A percentile compares a stretch with the other conserved stretches of the same genome.
Conservation (phyloP, 2,888 invertebrate genomes). For the Epistrophella euchroma region DNA sequence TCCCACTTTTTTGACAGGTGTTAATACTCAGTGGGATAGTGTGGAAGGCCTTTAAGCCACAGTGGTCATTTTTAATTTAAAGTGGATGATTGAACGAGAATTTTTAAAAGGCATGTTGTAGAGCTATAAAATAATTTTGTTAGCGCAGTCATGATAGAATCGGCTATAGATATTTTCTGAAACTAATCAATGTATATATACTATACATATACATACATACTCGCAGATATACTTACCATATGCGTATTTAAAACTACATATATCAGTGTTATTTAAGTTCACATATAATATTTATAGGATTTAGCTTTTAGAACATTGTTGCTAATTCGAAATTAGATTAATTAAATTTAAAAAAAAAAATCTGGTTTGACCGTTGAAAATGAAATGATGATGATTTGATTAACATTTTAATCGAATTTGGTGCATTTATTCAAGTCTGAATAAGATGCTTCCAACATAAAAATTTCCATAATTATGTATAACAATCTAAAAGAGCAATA, state of each 20-base stretch:
- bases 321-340: neutral
- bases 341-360: neutral
- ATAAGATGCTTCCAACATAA: neutral
- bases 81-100: neutral
- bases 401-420: neutral
- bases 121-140: neutral
- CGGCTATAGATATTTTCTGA: no score
- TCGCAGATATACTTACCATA: no score
- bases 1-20: no score
- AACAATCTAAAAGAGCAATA: neutral
- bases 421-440: neutral
- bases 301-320: neutral
- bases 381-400: neutral
- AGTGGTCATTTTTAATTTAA: no score
- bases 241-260: no score
- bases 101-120: no score
- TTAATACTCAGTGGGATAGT: no score
- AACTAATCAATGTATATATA: no score
- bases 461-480: neutral
- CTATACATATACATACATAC: no score
- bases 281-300: neutral
- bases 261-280: neutral
- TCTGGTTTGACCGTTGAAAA: constrained; percentile 5
- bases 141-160: no score
- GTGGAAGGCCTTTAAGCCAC: no score